Evolutionary conservation across 23 tunicate genomes (phyloP), one percentile per base, ranked within the genome.

Genomic region (Oikopleura dioica): DNA sequence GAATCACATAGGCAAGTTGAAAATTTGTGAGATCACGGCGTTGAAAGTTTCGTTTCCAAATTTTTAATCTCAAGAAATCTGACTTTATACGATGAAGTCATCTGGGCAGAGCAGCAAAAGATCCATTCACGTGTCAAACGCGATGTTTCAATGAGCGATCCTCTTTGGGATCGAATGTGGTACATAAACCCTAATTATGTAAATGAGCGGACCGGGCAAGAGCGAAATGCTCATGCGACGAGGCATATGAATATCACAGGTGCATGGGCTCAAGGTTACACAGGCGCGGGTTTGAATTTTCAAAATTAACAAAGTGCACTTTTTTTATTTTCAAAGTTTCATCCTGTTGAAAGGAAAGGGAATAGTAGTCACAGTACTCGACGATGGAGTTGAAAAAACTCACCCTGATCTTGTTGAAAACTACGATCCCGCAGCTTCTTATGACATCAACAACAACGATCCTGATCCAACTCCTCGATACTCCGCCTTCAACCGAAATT

Each of bases 251-350:
- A 63, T 75, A 88, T 94, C 16, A 82, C 79, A 37, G 78, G 77
- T 1, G 99, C 99, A 1, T 94, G 99, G 99, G 87, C 86, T 76
- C n/a, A 81, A 81, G 99, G 99, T 0, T 94, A 94, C 78, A 94
- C 99, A 1, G 99, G 99, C 26, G n/a, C n/a, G n/a, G n/a, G n/a
- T n/a, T n/a, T n/a, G n/a, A n/a, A n/a, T n/a, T n/a, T n/a, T n/a
- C n/a, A n/a, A n/a, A n/a, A n/a, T n/a, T n/a, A n/a, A n/a, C n/a
- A n/a, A n/a, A n/a, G n/a, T n/a, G n/a, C n/a, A n/a, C n/a, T n/a
- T n/a, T n/a, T n/a, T n/a, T n/a, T n/a, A n/a, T n/a, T n/a, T n/a
- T n/a, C n/a, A n/a, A n/a, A n/a, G n/a, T n/a, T n/a, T n/a, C n/a
- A n/a, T n/a, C n/a, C n/a, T n/a, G n/a, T n/a, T n/a, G n/a, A n/a